Evolutionary conservation across 2,113 vertebrate genomes (phyloP), one percentile per base, ranked within the genome.

Genomic region (Syngnathus typhle): DNA sequence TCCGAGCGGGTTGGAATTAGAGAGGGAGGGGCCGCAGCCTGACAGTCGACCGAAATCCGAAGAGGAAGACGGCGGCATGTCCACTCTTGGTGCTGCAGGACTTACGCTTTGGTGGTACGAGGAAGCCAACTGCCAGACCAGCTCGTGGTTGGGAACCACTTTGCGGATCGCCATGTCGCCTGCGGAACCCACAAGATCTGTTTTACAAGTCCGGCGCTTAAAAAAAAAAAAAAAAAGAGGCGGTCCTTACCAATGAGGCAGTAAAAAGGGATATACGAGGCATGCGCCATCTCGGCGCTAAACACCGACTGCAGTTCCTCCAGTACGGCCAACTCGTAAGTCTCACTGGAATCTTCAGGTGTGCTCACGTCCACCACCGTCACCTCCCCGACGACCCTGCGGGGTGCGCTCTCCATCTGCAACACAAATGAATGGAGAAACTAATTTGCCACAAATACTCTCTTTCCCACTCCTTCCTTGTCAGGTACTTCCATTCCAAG

Each of bases 271-370:
- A 98, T 92, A 82, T 95, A 98, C 68, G 96, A 95, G 44, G 92
- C 90, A 73, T 98, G 94, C 0, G 96, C 97, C 96, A 98, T 98
- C 88, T 98, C 93, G 1, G 94, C 78, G 78, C 89, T 96, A 84
- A 98, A 98, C 49, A 98, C 95, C 62, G 93, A 93, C 90, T 95
- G 93, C 71, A 99, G 89, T 80, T 99, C 96, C 19, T 94, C 87
- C 74, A 96, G 79, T 55, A 95, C 86, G 0, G 80, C 73, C 0
- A 93, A 84, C 78, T 98, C 97, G 75, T 91, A 90, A 0, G 87
- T 86, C 60, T 86, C 81, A 67, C 83, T 84, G 10, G 81, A 88
- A 61, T 89, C 90, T 5, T 93, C 91, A 0, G 84, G 84, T 55
- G 91, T 92, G 62, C 77, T 79, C 19, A 93, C 81, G 71, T 94